Base-by-base conservation (phyloP, 1,140 invertebrate genomes). In the Latrodectus geometricus region DNA sequence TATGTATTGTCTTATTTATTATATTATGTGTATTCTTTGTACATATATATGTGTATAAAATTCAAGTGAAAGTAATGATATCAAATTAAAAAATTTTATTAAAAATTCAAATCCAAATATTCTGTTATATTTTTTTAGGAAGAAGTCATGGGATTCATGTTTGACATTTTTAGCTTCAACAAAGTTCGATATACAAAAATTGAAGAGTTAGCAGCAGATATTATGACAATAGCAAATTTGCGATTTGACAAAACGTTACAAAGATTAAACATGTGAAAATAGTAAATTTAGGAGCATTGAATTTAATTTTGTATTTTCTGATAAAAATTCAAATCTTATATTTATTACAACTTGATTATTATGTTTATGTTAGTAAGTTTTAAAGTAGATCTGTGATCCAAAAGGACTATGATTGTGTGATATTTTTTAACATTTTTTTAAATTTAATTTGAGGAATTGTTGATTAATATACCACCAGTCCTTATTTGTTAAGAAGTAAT, bases 91-190 rank as follows among this genome's bases (percentile, higher is more conserved):
- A 35, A 35, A 5, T 35, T 35, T 35, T 35, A 5, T 35, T 35
- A 35, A 35, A 35, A 35, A 35, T 35, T 1, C 5, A 5, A 3
- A 35, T 35, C 2, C 35, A 8, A 50, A 73, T 8, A 20, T 50
- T n/a, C n/a, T 49, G 48, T 88, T 87, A 66, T 74, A 70, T 72
- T 75, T 74, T 78, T 91, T 35, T 90, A 96, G 92, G 95, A 97
- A 87, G 95, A 98, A 91, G 94, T 98, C 4, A 93, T 97, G 68
- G 95, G 95, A 56, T 97, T 98, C 90, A 93, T 99, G 65, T 91
- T 93, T 48, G 97, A 99, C 91, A 94, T 98, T 89, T 99, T 98
- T 91, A 97, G 95, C 92, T 97, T 98, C 91, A 94, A 97, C 88
- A 95, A 95, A 91, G 96, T 95, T 89, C 93, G 97, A 49, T 99